These are phyloP conservation scores for Lagria hirta DNA, from an alignment of 2,888 invertebrate genomes.

Conservation along the genomic window DNA sequence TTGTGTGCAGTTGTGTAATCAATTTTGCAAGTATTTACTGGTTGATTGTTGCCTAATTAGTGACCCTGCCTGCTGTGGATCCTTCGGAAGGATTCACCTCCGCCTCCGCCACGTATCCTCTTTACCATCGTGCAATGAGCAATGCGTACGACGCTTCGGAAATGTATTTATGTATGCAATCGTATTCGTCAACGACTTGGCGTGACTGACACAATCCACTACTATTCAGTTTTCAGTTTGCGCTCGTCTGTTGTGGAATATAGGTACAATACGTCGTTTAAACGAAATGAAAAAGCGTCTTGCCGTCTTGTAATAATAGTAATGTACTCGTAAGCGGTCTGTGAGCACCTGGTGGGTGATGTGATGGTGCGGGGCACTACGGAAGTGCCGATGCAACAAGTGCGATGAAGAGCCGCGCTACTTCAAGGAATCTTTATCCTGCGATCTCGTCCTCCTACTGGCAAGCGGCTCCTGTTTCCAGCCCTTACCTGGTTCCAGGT, in stretches of 20 bases:
- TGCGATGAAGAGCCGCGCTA: slow-evolving; percentile 51
- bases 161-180: slow-evolving; percentile 36
- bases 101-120: not conserved
- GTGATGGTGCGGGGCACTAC: slow-evolving; percentile 21
- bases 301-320: slow-evolving; percentile 36
- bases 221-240: slow-evolving; percentile 16
- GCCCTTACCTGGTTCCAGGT: slow-evolving; percentile 86
- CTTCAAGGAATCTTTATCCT: slow-evolving; percentile 60
- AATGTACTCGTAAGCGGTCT: slow-evolving; percentile 43
- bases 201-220: slow-evolving; percentile 39
- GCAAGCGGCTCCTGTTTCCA: slow-evolving; percentile 78
- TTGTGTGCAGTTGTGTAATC: too few species aligned
- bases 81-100: too few species aligned
- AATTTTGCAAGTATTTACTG: too few species aligned
- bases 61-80: too few species aligned
- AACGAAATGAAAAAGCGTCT: slow-evolving; percentile 47
- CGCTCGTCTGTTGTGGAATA: slow-evolving; percentile 12
- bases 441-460: slow-evolving; percentile 82
- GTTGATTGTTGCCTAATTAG: too few species aligned
- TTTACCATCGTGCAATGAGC: slow-evolving; percentile 17
- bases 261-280: slow-evolving; percentile 22
- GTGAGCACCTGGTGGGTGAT: slow-evolving; percentile 34
- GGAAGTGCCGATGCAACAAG: slow-evolving; percentile 28
- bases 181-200: slow-evolving; percentile 50
- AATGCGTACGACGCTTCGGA: slow-evolving; percentile 34